Percentiles rank a stretch among this genome's conserved stretches.
phyloP scores from a whole-genome alignment of 1,140 invertebrate species.

The Notospermus geniculatus region DNA sequence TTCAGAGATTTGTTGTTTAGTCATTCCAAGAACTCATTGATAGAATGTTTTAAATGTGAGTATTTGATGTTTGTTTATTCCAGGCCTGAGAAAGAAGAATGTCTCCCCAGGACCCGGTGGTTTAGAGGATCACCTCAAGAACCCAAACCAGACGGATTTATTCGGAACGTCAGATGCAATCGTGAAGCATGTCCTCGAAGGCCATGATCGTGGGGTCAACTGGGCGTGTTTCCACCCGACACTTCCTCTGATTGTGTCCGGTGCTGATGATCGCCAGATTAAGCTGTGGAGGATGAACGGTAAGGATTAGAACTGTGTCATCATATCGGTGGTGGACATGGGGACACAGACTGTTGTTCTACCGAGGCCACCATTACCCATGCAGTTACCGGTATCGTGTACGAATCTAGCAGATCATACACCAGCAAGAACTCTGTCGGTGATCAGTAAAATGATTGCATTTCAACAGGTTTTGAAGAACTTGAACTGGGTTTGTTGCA shows the following conservation, averaged over 20 bases:
- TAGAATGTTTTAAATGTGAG: too few species aligned
- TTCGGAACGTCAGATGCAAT: constrained; percentile 97
- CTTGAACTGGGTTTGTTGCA: too few species aligned
- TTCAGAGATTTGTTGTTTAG: too few species aligned
- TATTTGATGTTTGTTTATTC: constrained; percentile 3
- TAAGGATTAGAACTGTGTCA: constrained; percentile 53
- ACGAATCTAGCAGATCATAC: too few species aligned
- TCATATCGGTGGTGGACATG: too few species aligned
- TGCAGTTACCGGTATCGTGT: too few species aligned
- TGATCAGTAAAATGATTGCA: too few species aligned
- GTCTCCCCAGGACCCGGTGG: constrained; percentile 90
- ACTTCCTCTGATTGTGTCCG: constrained; percentile 92
- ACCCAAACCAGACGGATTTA: constrained; percentile 85
- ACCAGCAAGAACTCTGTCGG: too few species aligned
- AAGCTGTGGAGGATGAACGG: constrained; percentile 99
- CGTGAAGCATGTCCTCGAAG: constrained; percentile 97
- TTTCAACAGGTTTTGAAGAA: too few species aligned
- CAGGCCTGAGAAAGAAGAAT: constrained; percentile 91
- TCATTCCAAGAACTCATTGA: too few species aligned
- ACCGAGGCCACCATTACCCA: too few species aligned
- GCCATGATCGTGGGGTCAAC: constrained; percentile 82
- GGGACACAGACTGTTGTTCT: too few species aligned
- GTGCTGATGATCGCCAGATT: constrained; percentile 95
- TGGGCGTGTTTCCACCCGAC: constrained; percentile 97
- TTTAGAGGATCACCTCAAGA: constrained; percentile 81